Conservation (phyloP, 2,113 vertebrate genomes). For the Micronycteris hirsuta region DNA sequence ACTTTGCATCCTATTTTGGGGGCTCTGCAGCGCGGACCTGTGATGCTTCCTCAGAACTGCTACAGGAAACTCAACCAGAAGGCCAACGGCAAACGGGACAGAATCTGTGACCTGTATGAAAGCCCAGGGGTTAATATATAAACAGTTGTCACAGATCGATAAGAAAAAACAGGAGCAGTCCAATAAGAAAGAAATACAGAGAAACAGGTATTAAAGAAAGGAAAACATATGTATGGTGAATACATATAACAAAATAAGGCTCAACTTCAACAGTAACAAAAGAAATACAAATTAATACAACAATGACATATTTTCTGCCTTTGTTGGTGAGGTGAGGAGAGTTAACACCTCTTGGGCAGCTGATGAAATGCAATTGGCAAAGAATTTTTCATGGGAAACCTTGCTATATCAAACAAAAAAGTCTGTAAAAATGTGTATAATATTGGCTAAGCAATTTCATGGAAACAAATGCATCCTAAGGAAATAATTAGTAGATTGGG, state of each 20-base stretch:
- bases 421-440: background rate
- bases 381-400: conserved; percentile 2
- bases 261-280: background rate
- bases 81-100: background rate
- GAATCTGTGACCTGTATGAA: background rate
- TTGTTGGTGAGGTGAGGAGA: background rate
- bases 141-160: background rate
- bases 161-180: background rate
- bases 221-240: background rate
- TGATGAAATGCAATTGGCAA: background rate
- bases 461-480: background rate
- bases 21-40: too few relatives aligned
- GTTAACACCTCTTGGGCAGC: background rate
- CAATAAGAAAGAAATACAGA: background rate
- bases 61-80: background rate
- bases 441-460: background rate
- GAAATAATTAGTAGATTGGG: background rate
- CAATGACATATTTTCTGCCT: background rate
- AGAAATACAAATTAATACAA: background rate
- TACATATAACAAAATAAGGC: background rate
- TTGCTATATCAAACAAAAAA: background rate
- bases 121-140: background rate
- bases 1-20: fast-evolving
- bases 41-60: background rate
- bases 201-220: background rate